Conservation (phyloP, 2,113 vertebrate species). For the Podocnemis expansa region DNA sequence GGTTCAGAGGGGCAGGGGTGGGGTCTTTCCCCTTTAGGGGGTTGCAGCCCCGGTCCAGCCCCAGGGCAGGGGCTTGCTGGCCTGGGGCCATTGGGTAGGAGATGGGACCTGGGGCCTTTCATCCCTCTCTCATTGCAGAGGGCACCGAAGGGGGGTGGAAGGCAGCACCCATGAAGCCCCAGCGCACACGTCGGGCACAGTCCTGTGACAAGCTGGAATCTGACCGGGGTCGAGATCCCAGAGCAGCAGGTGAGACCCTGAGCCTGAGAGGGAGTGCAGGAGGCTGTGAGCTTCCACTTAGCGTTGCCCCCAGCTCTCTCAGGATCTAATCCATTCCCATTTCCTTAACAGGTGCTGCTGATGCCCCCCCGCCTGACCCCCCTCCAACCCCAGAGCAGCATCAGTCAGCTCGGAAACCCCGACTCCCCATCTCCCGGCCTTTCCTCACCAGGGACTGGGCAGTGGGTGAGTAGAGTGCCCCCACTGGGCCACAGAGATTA, state of each 20-base stretch:
- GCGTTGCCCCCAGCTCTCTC: not conserved
- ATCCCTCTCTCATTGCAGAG: slow-evolving; percentile 43
- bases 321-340: not conserved
- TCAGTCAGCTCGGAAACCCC: not conserved
- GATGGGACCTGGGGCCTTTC: not conserved
- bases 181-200: slow-evolving; percentile 74
- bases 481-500: not conserved
- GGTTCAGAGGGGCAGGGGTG: not conserved
- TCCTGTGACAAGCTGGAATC: slow-evolving; percentile 76
- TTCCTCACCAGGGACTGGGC: not conserved
- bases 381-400: not conserved
- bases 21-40: not conserved
- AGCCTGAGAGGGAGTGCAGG: not conserved
- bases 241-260: slow-evolving; percentile 21
- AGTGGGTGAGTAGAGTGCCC: not conserved
- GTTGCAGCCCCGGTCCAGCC: not conserved
- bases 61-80: not conserved
- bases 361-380: not conserved
- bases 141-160: slow-evolving; percentile 46
- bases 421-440: not conserved
- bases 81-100: not conserved
- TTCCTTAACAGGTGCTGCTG: not conserved
- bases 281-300: too few species aligned
- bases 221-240: slow-evolving; percentile 50
- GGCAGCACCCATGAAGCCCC: slow-evolving; percentile 73